Evolutionary conservation across 2,888 invertebrate genomes (phyloP).

Genomic region (Argyra leucocephala): DNA sequence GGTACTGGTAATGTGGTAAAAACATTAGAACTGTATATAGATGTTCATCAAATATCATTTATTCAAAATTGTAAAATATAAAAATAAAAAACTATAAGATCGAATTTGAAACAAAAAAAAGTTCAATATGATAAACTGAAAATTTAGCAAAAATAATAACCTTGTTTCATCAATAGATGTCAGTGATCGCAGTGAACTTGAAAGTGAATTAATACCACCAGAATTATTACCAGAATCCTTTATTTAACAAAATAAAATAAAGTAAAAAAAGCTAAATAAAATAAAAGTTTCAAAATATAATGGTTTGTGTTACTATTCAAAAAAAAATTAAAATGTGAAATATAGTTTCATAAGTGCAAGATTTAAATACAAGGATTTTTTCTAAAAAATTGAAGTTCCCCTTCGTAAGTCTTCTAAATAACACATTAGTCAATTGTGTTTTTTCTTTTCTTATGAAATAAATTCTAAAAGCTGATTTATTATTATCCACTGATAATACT

Average conservation of each 20-base stretch:
- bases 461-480: too few species aligned
- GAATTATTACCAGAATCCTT: slow-evolving; percentile 3
- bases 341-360: not conserved
- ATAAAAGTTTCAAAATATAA: not conserved
- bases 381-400: not conserved
- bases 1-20: not conserved
- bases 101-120: not conserved
- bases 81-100: not conserved
- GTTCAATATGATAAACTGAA: not conserved
- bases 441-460: too few species aligned
- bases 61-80: not conserved
- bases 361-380: not conserved
- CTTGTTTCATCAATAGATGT: not conserved
- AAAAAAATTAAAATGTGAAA: too few species aligned
- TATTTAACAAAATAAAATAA: not conserved
- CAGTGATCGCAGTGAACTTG: not conserved
- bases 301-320: too few species aligned
- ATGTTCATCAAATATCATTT: not conserved
- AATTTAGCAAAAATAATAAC: not conserved
- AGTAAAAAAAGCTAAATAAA: not conserved
- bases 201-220: slow-evolving; percentile 3
- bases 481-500: too few species aligned
- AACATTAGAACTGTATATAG: not conserved
- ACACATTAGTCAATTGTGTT: too few species aligned
- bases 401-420: too few species aligned